Conservation (phyloP, 1,140 invertebrate genomes). For the Plutomurus gul region DNA sequence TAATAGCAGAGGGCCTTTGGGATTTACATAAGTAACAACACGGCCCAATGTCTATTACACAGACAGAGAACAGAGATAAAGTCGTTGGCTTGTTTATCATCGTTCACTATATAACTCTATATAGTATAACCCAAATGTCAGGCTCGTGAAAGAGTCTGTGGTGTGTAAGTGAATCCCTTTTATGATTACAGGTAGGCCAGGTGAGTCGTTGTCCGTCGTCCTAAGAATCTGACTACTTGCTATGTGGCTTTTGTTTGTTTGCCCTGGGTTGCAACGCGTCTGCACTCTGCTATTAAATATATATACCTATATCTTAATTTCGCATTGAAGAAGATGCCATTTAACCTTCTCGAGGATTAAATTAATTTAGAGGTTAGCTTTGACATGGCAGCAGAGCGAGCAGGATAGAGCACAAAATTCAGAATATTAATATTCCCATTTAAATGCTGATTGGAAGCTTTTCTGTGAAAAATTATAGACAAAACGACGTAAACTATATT, state of each 20-base stretch:
- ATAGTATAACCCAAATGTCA: neutral
- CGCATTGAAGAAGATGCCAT: neutral
- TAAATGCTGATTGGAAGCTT: slow-evolving; percentile 6
- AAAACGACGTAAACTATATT: no score
- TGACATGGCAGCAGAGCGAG: neutral
- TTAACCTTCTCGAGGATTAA: neutral
- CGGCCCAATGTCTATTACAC: neutral
- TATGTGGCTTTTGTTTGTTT: no score
- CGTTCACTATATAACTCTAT: neutral
- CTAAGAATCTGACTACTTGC: no score
- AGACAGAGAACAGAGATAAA: neutral
- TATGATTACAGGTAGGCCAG: no score
- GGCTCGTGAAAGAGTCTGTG: neutral
- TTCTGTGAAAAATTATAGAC: neutral
- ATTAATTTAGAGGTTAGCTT: slow-evolving; percentile 12
- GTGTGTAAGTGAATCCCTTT: no score
- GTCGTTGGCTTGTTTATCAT: neutral
- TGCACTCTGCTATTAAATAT: neutral
- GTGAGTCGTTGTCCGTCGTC: no score
- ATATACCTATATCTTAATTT: neutral
- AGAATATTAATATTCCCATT: neutral
- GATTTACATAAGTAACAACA: neutral
- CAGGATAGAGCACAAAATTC: neutral
- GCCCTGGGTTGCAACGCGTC: neutral
- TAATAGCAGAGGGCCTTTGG: no score